These are phyloP conservation scores for Laterallus jamaicensis DNA, from an alignment of 2,113 vertebrate species.

Conservation along the genomic window DNA sequence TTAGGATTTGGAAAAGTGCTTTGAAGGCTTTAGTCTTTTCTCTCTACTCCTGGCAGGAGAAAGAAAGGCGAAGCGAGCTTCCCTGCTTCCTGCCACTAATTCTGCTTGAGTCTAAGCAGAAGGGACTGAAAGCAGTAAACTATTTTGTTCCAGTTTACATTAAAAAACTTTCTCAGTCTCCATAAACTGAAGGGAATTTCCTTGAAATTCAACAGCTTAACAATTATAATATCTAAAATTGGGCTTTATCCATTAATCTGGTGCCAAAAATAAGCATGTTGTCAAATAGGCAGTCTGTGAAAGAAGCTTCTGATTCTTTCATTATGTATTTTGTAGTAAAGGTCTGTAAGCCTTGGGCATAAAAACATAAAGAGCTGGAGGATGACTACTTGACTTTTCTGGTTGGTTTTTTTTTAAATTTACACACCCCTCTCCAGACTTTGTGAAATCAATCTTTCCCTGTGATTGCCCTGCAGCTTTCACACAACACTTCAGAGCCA, in stretches of 20 bases:
- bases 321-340: neutral
- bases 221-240: neutral
- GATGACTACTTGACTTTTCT: neutral
- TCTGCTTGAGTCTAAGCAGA: neutral
- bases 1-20: neutral
- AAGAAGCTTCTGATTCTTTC: neutral
- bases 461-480: constrained; percentile 45
- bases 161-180: neutral
- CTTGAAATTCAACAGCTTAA: neutral
- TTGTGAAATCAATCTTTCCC: constrained; percentile 38
- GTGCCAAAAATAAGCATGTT: neutral
- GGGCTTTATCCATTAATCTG: neutral
- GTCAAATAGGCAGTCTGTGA: neutral
- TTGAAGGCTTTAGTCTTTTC: neutral
- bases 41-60: neutral
- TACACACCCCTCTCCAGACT: neutral
- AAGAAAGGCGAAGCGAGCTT: neutral
- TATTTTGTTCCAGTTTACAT: neutral
- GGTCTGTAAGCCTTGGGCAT: neutral
- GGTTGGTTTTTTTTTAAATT: constrained; percentile 27
- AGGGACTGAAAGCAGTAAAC: neutral
- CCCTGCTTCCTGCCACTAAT: neutral
- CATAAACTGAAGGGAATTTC: neutral
- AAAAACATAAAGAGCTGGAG: neutral
- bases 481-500: neutral